A percentile compares a stretch with the other conserved stretches of the same genome.
Conservation (phyloP, 2,888 invertebrate genomes). For the Dusona sp. region DNA sequence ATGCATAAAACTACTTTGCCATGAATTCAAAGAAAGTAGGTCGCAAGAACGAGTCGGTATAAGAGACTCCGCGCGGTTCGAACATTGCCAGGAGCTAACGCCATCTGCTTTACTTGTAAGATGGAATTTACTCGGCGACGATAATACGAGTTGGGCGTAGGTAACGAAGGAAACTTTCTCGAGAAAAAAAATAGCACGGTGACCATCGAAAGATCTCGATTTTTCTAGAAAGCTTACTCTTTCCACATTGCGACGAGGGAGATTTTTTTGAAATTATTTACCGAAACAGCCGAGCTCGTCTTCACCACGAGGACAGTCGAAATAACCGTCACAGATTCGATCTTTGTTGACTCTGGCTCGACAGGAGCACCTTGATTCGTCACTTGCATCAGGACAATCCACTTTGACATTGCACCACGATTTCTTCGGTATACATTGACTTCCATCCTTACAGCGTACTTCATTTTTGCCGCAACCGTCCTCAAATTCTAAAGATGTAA, state of each 20-base stretch:
- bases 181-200: neutral
- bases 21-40: slow-evolving; percentile 42
- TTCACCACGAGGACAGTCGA: slow-evolving; percentile 93
- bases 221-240: neutral
- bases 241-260: neutral
- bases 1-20: neutral
- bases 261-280: slow-evolving; percentile 79
- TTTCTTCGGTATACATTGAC: slow-evolving; percentile 86
- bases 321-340: slow-evolving; percentile 92
- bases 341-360: slow-evolving; percentile 88
- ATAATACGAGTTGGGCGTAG: slow-evolving; percentile 8
- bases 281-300: slow-evolving; percentile 93
- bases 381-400: slow-evolving; percentile 92
- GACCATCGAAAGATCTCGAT: slow-evolving; percentile 3
- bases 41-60: slow-evolving; percentile 37
- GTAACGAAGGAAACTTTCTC: slow-evolving; percentile 15
- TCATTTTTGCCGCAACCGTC: slow-evolving; percentile 64
- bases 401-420: slow-evolving; percentile 91
- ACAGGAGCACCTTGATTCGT: slow-evolving; percentile 91
- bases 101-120: slow-evolving; percentile 41
- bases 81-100: slow-evolving; percentile 23
- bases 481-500: slow-evolving; percentile 46
- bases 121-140: slow-evolving; percentile 15
- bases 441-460: slow-evolving; percentile 74
- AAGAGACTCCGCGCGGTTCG: neutral